phyloP scores from a whole-genome alignment of 2,888 invertebrate genomes.

The Ceraclea dissimilis region DNA sequence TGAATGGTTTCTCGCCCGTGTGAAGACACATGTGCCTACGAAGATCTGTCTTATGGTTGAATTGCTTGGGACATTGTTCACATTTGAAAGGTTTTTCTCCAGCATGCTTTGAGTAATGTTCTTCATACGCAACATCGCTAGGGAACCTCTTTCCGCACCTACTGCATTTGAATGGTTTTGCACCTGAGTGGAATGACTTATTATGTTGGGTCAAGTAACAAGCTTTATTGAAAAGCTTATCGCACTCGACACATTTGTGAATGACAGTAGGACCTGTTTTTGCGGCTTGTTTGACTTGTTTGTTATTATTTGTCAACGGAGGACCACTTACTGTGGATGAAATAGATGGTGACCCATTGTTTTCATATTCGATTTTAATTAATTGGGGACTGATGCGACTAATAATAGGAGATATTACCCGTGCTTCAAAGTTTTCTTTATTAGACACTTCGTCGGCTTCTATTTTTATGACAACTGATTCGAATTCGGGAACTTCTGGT shows the following conservation, averaged over 20 bases:
- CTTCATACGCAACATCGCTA: conserved; percentile 59
- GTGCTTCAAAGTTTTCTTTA: conserved; percentile 45
- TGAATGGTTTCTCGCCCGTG: conserved; percentile 77
- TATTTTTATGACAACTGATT: conserved; percentile 19
- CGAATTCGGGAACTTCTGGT: not conserved
- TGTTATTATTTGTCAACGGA: conserved; percentile 40
- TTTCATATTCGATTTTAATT: conserved; percentile 39
- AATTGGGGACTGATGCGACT: conserved; percentile 48
- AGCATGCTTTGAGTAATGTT: conserved; percentile 69
- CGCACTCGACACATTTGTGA: conserved; percentile 73
- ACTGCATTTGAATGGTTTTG: conserved; percentile 77
- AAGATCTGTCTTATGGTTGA: conserved; percentile 86
- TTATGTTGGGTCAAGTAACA: conserved; percentile 88
- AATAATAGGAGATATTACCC: conserved; percentile 45
- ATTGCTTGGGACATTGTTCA: conserved; percentile 76
- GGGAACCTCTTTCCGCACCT: conserved; percentile 81
- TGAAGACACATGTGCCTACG: conserved; percentile 81
- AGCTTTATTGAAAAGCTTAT: conserved; percentile 76
- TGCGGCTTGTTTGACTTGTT: conserved; percentile 31
- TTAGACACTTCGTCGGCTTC: conserved; percentile 33
- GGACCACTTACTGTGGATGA: conserved; percentile 41
- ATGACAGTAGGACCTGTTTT: conserved; percentile 33
- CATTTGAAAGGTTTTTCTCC: conserved; percentile 84
- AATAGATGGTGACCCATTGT: conserved; percentile 37
- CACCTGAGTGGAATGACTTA: conserved; percentile 81